These are phyloP conservation scores for Anadara kagoshimensis DNA, from an alignment of 1,140 invertebrate genomes.

Conservation along the genomic window DNA sequence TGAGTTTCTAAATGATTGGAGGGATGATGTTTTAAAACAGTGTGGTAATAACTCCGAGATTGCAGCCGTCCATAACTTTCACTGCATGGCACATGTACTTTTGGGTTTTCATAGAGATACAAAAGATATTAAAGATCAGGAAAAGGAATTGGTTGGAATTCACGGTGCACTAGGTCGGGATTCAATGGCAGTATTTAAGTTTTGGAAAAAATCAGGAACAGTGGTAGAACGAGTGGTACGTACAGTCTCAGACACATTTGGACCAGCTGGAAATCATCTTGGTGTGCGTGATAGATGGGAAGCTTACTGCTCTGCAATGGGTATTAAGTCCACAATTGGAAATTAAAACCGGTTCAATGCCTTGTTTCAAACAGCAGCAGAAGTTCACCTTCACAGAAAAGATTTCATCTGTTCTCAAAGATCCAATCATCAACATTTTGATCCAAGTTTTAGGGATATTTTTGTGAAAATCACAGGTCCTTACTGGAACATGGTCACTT, in stretches of 20 bases:
- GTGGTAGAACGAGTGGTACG: slow-evolving; percentile 7
- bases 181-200: slow-evolving; percentile 14
- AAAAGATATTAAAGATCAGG: slow-evolving; percentile 1
- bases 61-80: too few relatives aligned
- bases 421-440: slow-evolving; percentile 10
- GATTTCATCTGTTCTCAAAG: slow-evolving; percentile 24
- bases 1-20: slow-evolving; percentile 20
- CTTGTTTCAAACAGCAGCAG: slow-evolving; percentile 31
- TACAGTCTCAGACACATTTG: slow-evolving; percentile 30
- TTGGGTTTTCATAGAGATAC: too few relatives aligned
- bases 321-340: slow-evolving; percentile 30
- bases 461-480: slow-evolving; percentile 32
- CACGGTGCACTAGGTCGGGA: slow-evolving; percentile 20
- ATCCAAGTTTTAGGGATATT: slow-evolving; percentile 22
- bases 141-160: neutral
- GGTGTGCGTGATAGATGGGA: slow-evolving; percentile 31
- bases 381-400: slow-evolving; percentile 19
- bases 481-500: slow-evolving; percentile 36
- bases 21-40: slow-evolving; percentile 1
- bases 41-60: too few relatives aligned
- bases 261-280: slow-evolving; percentile 34
- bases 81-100: too few relatives aligned
- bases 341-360: slow-evolving; percentile 42
- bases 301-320: slow-evolving; percentile 19
- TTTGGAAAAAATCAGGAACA: slow-evolving; percentile 21